phyloP scores from a whole-genome alignment of 2,888 invertebrate genomes.

The Luffia ferchaultella region DNA sequence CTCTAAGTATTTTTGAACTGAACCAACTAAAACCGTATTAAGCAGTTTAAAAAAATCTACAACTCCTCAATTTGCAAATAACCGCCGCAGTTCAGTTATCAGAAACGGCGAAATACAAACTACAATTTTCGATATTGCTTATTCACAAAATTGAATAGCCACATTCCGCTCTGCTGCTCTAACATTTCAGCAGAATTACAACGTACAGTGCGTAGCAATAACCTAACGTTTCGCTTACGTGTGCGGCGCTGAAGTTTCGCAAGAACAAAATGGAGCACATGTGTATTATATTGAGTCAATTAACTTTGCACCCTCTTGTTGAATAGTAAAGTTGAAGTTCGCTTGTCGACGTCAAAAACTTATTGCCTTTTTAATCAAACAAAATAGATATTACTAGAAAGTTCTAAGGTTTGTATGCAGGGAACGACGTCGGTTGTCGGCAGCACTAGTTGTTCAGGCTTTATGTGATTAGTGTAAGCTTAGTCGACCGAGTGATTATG shows the following conservation, averaged over 20 bases:
- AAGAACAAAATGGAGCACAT: not conserved
- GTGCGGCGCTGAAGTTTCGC: not conserved
- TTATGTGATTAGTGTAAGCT: not conserved
- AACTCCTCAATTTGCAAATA: too few relatives aligned
- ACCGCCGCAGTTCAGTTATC: too few relatives aligned
- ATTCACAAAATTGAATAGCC: not conserved
- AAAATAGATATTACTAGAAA: not conserved
- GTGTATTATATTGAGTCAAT: not conserved
- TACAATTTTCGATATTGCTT: not conserved
- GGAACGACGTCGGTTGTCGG: not conserved
- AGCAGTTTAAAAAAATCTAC: too few relatives aligned
- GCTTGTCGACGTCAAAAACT: not conserved
- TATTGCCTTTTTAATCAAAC: not conserved
- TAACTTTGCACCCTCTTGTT: not conserved
- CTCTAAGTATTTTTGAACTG: too few relatives aligned
- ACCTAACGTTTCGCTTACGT: not conserved
- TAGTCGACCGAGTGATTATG: not conserved
- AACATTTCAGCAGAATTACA: not conserved
- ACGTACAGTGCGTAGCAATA: not conserved
- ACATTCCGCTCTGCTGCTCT: not conserved
- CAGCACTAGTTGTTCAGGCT: not conserved
- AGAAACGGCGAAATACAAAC: not conserved
- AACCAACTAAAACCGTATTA: too few relatives aligned
- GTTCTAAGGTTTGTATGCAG: not conserved
- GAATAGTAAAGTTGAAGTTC: not conserved